Base-by-base conservation (phyloP, 2,888 invertebrate species). In the Minunthozetes semirufus region DNA sequence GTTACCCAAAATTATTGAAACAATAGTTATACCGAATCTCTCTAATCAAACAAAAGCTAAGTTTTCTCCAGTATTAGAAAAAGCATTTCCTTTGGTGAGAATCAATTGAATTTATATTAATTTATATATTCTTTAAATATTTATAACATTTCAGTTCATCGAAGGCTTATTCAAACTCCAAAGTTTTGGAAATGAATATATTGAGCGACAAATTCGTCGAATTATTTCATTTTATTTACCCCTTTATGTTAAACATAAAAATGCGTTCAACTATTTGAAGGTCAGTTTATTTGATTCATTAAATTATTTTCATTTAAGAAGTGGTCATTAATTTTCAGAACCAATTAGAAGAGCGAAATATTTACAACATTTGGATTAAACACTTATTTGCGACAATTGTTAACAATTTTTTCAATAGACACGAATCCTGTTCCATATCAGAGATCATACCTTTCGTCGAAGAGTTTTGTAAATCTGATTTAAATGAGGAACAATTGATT, bases 181-280 rank as follows among this genome's bases (percentile, higher is more conserved):
- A 38, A 29, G 29, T 29, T 15, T 29, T 29, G 56, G 25, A 22
- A 56, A 56, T 56, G 29, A 63, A 38, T 63, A 38, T 33, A 19
- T 63, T 33, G 33, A 63, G 19, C 25, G 63, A 63, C 33, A 63
- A 15, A 63, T 63, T n/a, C 27, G 63, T 63, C 17, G 19, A n/a
- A 63, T 33, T 9, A 38, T 29, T 33, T 29, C 17, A 17, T 63
- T 33, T 38, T 33, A 63, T 63, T 63, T 63, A 38, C 38, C 63
- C 19, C 63, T 63, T 38, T 13, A 29, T 9, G 19, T 17, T 4
- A 38, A 63, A 1, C 33, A 13, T 1, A n/a, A 8, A 3, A 63
- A 63, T 29, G 1, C 63, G 3, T 63, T 5, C 63, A 15, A 6
- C 17, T 11, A 19, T 33, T 38, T 63, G 33, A 63, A 33, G 33